phyloP scores from a whole-genome alignment of 2,113 vertebrate genomes.

The Pionites leucogaster region DNA sequence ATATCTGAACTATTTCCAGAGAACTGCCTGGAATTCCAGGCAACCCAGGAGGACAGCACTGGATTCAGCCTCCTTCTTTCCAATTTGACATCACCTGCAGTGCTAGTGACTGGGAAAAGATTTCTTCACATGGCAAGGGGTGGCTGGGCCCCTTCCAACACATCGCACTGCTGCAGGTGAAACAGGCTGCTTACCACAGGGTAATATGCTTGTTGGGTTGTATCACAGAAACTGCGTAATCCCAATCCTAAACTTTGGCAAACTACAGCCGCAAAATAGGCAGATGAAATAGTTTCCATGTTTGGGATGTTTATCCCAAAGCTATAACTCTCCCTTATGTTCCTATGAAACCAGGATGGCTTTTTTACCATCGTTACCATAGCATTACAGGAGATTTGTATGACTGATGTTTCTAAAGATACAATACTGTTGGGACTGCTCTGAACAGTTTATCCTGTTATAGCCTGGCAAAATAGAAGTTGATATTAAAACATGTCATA shows the following conservation, averaged over 20 bases:
- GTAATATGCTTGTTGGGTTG: background rate
- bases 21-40: slow-evolving; percentile 9
- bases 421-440: background rate
- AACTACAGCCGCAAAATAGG: background rate
- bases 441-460: background rate
- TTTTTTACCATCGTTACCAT: background rate
- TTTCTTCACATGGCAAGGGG: background rate
- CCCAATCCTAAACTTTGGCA: background rate
- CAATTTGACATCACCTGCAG: background rate
- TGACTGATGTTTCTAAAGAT: background rate
- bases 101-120: background rate
- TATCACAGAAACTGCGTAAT: background rate
- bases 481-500: background rate
- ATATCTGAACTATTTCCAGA: slow-evolving; percentile 40
- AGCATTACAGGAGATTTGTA: background rate
- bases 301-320: background rate
- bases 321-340: background rate
- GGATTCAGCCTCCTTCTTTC: background rate
- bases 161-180: background rate
- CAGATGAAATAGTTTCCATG: background rate
- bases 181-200: fast-evolving
- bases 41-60: background rate
- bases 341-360: background rate
- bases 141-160: background rate
- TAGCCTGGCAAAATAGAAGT: background rate